phyloP scores from a whole-genome alignment of 1,140 invertebrate genomes.

The Pachypeltis micranthus region DNA sequence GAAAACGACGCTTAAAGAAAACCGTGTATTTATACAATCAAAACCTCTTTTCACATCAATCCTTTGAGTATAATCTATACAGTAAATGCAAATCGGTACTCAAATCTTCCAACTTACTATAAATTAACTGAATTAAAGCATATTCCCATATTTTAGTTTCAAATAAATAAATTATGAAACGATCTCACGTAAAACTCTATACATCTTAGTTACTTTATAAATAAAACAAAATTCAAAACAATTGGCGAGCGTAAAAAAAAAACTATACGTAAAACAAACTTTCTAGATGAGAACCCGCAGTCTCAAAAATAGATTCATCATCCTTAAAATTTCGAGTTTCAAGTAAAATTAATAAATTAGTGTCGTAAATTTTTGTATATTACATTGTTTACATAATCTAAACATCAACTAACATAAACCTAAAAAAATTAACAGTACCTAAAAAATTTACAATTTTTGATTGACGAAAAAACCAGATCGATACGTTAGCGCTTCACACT shows the following conservation, averaged over 20 bases:
- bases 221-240: not conserved
- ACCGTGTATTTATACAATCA: too few species aligned
- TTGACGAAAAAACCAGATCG: conserved; percentile 11
- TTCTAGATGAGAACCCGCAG: not conserved
- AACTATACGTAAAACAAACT: not conserved
- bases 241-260: not conserved
- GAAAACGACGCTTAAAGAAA: too few species aligned
- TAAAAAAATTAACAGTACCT: conserved; percentile 21
- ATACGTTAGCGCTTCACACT: not conserved
- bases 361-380: conserved; percentile 6
- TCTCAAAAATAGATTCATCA: not conserved
- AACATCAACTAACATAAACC: conserved; percentile 22
- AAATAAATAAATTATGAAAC: not conserved
- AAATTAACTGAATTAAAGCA: not conserved
- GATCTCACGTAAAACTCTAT: too few species aligned
- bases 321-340: conserved; percentile 4
- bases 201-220: not conserved
- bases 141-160: not conserved
- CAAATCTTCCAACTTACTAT: not conserved
- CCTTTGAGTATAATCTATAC: not conserved
- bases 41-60: too few species aligned
- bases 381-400: conserved; percentile 21
- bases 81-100: conserved; percentile 6
- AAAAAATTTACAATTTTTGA: conserved; percentile 19
- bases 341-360: not conserved